Evolutionary conservation across 2,113 vertebrate genomes (phyloP), one percentile per base, ranked within the genome.

Genomic region (Siniperca knerii): DNA sequence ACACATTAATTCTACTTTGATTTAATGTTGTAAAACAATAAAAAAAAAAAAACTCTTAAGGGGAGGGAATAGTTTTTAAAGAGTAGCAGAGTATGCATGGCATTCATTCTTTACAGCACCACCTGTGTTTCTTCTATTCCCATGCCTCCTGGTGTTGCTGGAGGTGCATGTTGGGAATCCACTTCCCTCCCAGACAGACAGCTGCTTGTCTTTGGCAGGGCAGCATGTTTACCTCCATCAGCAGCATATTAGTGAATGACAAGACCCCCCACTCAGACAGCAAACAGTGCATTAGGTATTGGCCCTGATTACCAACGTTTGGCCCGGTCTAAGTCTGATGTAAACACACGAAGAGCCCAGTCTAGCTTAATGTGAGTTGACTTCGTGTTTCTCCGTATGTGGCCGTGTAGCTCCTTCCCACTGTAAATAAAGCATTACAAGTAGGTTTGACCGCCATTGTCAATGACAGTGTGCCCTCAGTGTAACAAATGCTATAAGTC

Each of bases 211-310:
- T 82, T 33, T 15, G 64, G 60, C 61, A 44, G 54, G 81, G 61
- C 52, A 1, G 21, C 54, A 33, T 58, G 90, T 93, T 92, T 90
- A 79, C 82, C 79, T 79, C 70, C 84, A 84, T 85, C 89, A 81
- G 81, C 61, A 62, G 65, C 88, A 83, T 87, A 89, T 90, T 85
- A 90, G 86, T 50, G 77, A 89, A 90, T 84, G 87, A 94, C 93
- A 83, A 67, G 90, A 79, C 89, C 92, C 87, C 94, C 93, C 75
- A 74, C 55, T 55, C 76, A 82, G 89, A 78, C 76, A 37, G 92
- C 88, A 93, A 93, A 94, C 91, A 89, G 40, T 1, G 72, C 85
- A 57, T 90, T 82, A 90, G 88, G 73, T 80, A 9, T 50, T 69
- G 90, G 82, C 79, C 81, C 79, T 75, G 87, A 85, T 87, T 87